These are phyloP conservation scores for Tolypeutes matacus DNA, from an alignment of 2,797 vertebrate genomes.

Conservation along the genomic window DNA sequence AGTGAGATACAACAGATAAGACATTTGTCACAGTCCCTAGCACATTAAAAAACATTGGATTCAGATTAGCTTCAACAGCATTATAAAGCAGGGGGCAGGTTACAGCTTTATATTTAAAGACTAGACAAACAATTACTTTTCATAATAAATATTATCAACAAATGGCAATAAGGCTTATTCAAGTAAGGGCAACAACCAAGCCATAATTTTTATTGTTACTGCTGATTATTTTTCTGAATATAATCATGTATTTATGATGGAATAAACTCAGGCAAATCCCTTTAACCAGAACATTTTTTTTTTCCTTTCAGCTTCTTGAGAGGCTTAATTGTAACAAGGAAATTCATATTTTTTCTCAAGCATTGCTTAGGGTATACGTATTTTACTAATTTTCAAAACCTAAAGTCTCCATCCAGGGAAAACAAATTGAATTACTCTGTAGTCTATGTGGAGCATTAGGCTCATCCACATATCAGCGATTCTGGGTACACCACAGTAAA, in stretches of 20 bases:
- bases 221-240: conserved; percentile 45
- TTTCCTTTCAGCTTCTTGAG: conserved; percentile 49
- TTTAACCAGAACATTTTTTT: neutral
- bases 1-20: neutral
- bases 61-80: neutral
- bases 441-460: neutral
- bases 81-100: neutral
- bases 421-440: conserved; percentile 59
- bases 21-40: neutral
- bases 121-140: conserved; percentile 35
- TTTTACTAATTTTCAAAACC: conserved; percentile 72
- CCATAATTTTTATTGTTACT: neutral
- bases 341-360: conserved; percentile 58
- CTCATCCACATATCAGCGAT: neutral
- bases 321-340: conserved; percentile 64
- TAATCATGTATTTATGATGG: neutral
- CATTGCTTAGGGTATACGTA: conserved; percentile 53
- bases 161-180: conserved; percentile 29
- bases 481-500: neutral
- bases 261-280: conserved; percentile 33
- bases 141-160: conserved; percentile 56
- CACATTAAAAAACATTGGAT: neutral
- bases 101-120: conserved; percentile 16
- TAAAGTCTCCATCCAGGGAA: conserved; percentile 65
- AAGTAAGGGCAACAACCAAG: neutral